Percentiles rank a stretch among this genome's conserved stretches.
Conservation (phyloP, 2,113 vertebrate genomes). For the Burhinus oedicnemus region DNA sequence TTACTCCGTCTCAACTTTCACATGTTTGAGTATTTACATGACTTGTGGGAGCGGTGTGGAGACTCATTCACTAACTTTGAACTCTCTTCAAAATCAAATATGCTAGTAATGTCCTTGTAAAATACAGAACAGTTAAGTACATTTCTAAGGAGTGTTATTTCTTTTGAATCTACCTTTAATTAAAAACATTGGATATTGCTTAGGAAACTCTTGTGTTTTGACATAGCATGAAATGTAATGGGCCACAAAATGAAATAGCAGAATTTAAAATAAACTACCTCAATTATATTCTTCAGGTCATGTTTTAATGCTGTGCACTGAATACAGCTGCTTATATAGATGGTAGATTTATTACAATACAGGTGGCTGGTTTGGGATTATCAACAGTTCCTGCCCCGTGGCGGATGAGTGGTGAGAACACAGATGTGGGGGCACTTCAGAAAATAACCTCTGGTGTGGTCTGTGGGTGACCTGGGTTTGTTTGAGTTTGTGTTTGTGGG, state of each 20-base stretch:
- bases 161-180: neutral
- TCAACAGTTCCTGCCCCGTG: neutral
- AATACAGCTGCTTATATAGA: neutral
- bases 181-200: neutral
- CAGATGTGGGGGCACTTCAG: neutral
- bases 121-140: neutral
- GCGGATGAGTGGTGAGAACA: neutral
- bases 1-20: conserved; percentile 7
- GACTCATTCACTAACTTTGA: conserved; percentile 27
- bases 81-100: neutral
- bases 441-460: neutral
- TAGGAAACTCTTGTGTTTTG: neutral
- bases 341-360: neutral
- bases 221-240: neutral
- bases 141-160: neutral
- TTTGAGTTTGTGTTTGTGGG: neutral
- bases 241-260: neutral
- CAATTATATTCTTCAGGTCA: neutral
- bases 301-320: neutral
- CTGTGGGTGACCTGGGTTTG: neutral
- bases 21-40: neutral
- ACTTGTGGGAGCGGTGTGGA: neutral
- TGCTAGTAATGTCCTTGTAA: neutral
- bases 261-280: neutral
- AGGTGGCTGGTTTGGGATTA: neutral